These are phyloP conservation scores for Hedya salicella DNA, from an alignment of 2,888 invertebrate species.

Conservation along the genomic window DNA sequence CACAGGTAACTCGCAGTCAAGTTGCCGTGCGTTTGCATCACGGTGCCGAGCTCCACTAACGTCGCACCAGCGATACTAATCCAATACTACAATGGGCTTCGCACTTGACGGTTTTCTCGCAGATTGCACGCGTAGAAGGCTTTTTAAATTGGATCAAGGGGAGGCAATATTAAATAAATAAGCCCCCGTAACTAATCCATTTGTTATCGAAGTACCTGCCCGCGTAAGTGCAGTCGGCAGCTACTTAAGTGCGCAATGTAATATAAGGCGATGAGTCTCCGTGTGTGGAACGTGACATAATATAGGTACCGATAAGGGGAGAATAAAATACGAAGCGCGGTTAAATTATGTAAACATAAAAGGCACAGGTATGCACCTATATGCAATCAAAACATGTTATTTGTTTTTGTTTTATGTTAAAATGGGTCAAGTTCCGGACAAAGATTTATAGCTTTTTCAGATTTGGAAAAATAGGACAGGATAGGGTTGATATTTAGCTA, in stretches of 20 bases:
- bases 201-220: conserved; percentile 44
- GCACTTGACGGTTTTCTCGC: conserved; percentile 76
- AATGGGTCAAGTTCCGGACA: too few relatives aligned
- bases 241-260: conserved; percentile 22
- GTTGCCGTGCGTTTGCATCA: conserved; percentile 80
- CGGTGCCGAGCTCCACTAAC: conserved; percentile 68
- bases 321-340: conserved; percentile 12
- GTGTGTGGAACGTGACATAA: conserved; percentile 26
- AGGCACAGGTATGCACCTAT: too few relatives aligned
- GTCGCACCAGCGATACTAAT: conserved; percentile 69
- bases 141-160: conserved; percentile 71
- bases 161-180: conserved; percentile 61
- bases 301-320: conserved; percentile 17
- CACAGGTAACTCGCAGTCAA: conserved; percentile 79
- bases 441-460: too few relatives aligned
- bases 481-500: too few relatives aligned
- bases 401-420: too few relatives aligned
- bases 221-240: conserved; percentile 2
- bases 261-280: conserved; percentile 1
- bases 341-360: conserved; percentile 3
- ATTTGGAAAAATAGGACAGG: too few relatives aligned
- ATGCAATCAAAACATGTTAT: too few relatives aligned
- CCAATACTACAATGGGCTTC: conserved; percentile 70
- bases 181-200: conserved; percentile 48
- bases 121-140: conserved; percentile 62